phyloP scores from a whole-genome alignment of 1,140 invertebrate genomes.

The Sycophaga agraensis region DNA sequence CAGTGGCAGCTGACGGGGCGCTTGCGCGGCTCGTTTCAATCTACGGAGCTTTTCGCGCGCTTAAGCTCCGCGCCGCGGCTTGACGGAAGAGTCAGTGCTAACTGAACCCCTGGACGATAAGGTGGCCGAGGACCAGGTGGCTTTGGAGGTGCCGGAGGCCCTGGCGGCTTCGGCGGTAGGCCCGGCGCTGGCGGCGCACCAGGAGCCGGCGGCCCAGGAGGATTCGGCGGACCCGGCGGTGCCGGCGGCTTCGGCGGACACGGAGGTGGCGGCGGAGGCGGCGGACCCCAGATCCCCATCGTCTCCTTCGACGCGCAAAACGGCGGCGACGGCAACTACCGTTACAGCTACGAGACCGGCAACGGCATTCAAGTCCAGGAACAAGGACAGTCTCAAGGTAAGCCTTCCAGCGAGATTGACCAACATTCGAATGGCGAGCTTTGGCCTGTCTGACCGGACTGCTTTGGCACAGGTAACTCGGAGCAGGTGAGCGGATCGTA shows the following conservation, averaged over 20 bases:
- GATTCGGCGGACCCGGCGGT: neutral
- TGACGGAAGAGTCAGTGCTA: too few species aligned
- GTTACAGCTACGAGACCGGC: conserved; percentile 63
- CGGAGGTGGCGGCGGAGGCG: conserved; percentile 41
- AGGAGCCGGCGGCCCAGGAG: conserved; percentile 33
- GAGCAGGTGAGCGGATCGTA: conserved; percentile 59
- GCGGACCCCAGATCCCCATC: conserved; percentile 48
- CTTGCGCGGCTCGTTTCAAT: too few species aligned
- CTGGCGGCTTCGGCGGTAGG: neutral
- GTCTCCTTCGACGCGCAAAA: conserved; percentile 59
- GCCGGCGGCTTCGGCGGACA: conserved; percentile 41
- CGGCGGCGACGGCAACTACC: conserved; percentile 56
- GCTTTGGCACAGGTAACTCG: conserved; percentile 43
- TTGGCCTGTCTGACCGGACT: too few species aligned
- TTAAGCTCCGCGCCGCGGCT: too few species aligned
- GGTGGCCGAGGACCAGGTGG: conserved; percentile 32
- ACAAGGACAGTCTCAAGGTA: conserved; percentile 54
- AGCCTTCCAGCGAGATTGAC: too few species aligned
- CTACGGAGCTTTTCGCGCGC: too few species aligned
- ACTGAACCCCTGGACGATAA: neutral
- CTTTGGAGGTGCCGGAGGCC: conserved; percentile 35
- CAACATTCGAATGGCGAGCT: too few species aligned
- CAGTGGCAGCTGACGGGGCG: too few species aligned
- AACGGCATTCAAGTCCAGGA: conserved; percentile 66
- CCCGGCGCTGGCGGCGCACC: conserved; percentile 18